These are phyloP conservation scores for Lepus oiostolus DNA, from an alignment of 2,797 vertebrate species.

Conservation along the genomic window DNA sequence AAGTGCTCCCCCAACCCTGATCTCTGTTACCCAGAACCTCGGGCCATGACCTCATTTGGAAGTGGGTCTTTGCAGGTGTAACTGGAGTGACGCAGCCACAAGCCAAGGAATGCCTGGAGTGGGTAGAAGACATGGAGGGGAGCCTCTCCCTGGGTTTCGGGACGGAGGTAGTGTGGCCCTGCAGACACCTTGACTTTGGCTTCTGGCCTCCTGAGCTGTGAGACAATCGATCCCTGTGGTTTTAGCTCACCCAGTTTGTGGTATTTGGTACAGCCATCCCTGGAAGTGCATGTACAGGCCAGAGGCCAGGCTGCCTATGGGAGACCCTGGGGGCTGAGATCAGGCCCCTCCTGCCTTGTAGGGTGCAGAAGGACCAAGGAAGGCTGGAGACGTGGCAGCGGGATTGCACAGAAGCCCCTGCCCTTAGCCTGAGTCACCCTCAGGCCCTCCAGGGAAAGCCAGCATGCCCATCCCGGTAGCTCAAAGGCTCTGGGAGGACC, in stretches of 20 bases:
- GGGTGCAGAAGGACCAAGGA: neutral
- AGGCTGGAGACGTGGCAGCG: neutral
- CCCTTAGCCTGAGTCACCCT: neutral
- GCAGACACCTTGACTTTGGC: neutral
- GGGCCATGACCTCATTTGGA: neutral
- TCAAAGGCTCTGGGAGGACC: neutral
- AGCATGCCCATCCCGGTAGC: neutral
- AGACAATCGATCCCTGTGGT: neutral
- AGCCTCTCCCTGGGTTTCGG: rapidly evolving
- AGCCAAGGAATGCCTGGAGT: neutral
- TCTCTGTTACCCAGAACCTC: neutral
- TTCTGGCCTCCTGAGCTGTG: neutral
- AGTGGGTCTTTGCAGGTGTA: neutral
- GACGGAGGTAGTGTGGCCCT: neutral
- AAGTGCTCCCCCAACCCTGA: neutral
- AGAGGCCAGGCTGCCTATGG: neutral
- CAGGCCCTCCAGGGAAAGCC: neutral
- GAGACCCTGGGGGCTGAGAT: neutral
- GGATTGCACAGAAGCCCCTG: neutral
- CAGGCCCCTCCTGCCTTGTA: neutral
- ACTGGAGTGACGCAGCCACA: neutral
- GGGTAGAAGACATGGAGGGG: neutral
- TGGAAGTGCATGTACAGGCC: neutral
- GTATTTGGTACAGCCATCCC: neutral
- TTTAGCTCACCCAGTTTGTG: neutral